These are phyloP conservation scores for Athalia circularis DNA, from an alignment of 2,888 invertebrate genomes.

Conservation along the genomic window DNA sequence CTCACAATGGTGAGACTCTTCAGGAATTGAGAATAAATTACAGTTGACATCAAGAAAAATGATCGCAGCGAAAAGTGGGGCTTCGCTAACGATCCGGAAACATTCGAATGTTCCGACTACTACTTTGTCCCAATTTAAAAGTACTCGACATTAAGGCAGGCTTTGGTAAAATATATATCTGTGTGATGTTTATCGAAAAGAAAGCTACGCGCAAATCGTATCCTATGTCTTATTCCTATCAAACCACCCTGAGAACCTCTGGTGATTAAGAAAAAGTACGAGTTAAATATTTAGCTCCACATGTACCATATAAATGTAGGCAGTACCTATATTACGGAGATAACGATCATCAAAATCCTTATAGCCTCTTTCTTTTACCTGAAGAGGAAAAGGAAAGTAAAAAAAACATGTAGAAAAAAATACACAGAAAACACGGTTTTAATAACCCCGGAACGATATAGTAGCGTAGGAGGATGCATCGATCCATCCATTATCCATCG, in stretches of 20 bases:
- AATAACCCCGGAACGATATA: conserved; percentile 8
- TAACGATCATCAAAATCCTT: background rate
- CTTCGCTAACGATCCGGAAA: conserved; percentile 51
- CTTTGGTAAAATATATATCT: background rate
- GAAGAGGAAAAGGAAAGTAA: background rate
- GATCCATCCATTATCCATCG: conserved; percentile 52
- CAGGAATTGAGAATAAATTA: conserved; percentile 71
- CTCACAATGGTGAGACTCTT: conserved; percentile 66
- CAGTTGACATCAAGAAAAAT: conserved; percentile 64
- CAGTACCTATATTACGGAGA: background rate
- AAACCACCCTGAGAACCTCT: too few relatives aligned
- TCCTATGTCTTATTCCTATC: background rate
- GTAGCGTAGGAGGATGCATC: conserved; percentile 1
- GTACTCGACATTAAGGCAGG: background rate
- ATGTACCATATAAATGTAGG: background rate
- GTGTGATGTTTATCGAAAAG: background rate
- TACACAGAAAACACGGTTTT: background rate
- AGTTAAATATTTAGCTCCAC: background rate
- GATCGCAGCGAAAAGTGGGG: conserved; percentile 51
- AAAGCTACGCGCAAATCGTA: background rate
- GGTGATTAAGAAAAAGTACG: too few relatives aligned
- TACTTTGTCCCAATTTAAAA: conserved; percentile 52
- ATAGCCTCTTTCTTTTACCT: background rate
- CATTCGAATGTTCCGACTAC: conserved; percentile 47
- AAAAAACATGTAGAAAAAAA: too few relatives aligned